Conservation (phyloP, 2,888 invertebrate genomes). For the Pimpla rufipes region DNA sequence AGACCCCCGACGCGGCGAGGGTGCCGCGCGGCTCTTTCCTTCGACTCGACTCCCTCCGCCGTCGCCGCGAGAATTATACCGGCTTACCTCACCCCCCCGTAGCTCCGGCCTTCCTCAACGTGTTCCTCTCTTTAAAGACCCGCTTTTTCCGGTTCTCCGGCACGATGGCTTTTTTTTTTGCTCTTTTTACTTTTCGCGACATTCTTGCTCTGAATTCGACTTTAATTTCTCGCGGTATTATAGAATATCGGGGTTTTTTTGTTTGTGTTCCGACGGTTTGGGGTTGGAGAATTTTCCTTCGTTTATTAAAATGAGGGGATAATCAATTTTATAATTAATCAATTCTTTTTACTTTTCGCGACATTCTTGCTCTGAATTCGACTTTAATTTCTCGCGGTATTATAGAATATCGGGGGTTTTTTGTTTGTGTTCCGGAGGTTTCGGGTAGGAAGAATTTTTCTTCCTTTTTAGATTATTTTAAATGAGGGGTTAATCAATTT, state of each 20-base stretch:
- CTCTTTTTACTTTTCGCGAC: slow-evolving; percentile 24
- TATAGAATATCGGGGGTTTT: too few relatives aligned
- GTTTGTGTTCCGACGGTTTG: too few relatives aligned
- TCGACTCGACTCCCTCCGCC: slow-evolving; percentile 73
- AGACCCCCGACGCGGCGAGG: slow-evolving; percentile 62
- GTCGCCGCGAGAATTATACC: slow-evolving; percentile 61
- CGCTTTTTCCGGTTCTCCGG: slow-evolving; percentile 35
- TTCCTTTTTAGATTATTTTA: too few relatives aligned
- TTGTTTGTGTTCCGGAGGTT: too few relatives aligned
- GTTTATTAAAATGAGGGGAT: too few relatives aligned
- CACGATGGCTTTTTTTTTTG: not conserved
- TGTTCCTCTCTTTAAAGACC: slow-evolving; percentile 54
- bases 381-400: slow-evolving; percentile 8
- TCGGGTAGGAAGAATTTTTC: too few relatives aligned
- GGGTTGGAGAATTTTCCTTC: too few relatives aligned
- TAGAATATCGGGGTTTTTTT: too few relatives aligned
- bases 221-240: slow-evolving; percentile 11
- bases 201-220: slow-evolving; percentile 39
- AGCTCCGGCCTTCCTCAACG: slow-evolving; percentile 59
- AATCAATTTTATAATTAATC: too few relatives aligned
- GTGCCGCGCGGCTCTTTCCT: slow-evolving; percentile 63
- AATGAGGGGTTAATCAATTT: too few relatives aligned
- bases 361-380: slow-evolving; percentile 39
- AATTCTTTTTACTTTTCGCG: slow-evolving; percentile 24
- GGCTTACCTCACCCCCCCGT: slow-evolving; percentile 58